These are phyloP conservation scores for Acrocera orbiculus DNA, from an alignment of 2,888 invertebrate genomes.

Conservation along the genomic window DNA sequence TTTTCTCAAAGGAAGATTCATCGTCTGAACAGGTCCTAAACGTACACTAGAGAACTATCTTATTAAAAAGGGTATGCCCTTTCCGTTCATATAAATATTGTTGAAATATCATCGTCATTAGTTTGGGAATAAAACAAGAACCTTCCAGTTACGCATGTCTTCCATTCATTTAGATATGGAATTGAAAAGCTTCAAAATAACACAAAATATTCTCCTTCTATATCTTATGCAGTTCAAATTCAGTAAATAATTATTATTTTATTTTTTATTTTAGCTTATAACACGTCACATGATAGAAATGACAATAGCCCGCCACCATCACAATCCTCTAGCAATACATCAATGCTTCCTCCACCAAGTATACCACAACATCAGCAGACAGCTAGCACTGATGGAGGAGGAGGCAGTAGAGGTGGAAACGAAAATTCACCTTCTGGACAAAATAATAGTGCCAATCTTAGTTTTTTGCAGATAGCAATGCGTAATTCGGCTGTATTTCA, in stretches of 20 bases:
- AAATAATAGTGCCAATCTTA: slow-evolving; percentile 24
- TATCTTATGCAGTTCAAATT: background rate
- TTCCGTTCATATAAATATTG: too few species aligned
- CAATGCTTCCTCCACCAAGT: slow-evolving; percentile 19
- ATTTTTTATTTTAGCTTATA: slow-evolving; percentile 16
- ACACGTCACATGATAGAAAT: slow-evolving; percentile 25
- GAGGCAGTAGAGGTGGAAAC: slow-evolving; percentile 21
- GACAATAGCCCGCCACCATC: slow-evolving; percentile 24
- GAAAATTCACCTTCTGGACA: slow-evolving; percentile 22
- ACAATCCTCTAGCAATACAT: slow-evolving; percentile 12
- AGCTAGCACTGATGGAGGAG: slow-evolving; percentile 25
- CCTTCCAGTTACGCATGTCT: too few species aligned
- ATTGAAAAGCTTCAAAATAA: too few species aligned
- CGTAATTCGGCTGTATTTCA: slow-evolving; percentile 21
- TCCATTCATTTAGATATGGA: too few species aligned
- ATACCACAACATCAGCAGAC: slow-evolving; percentile 30
- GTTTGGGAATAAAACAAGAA: too few species aligned
- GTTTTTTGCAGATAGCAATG: slow-evolving; percentile 28
- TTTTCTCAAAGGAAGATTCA: too few species aligned
- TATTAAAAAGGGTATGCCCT: too few species aligned
- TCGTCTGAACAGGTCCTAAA: too few species aligned
- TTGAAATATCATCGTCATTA: too few species aligned
- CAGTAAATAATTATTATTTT: slow-evolving; percentile 1
- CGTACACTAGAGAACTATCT: too few species aligned
- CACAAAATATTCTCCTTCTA: background rate